phyloP scores from a whole-genome alignment of 1,140 invertebrate species.

The Papilio machaon region DNA sequence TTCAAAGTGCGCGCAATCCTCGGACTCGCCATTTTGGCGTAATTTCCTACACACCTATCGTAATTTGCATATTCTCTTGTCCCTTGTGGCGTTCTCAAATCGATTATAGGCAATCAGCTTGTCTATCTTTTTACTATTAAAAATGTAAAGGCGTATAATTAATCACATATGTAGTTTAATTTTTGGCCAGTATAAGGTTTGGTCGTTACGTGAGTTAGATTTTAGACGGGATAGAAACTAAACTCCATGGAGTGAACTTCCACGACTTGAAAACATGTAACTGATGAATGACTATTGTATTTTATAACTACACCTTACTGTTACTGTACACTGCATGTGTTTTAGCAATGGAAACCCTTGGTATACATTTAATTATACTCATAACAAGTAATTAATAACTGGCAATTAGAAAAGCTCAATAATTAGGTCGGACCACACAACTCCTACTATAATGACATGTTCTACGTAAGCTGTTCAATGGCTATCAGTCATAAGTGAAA shows the following conservation, averaged over 20 bases:
- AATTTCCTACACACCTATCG: background rate
- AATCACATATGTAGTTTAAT: background rate
- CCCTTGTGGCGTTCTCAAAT: background rate
- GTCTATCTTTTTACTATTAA: background rate
- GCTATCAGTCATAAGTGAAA: slow-evolving; percentile 7
- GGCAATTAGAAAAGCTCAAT: background rate
- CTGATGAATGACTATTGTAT: too few species aligned
- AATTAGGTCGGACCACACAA: slow-evolving; percentile 18
- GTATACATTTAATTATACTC: too few species aligned
- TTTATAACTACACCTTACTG: too few species aligned
- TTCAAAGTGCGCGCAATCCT: background rate
- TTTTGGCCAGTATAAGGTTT: background rate
- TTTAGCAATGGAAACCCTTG: too few species aligned
- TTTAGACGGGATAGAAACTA: background rate
- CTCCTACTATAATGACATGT: background rate
- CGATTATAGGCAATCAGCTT: background rate
- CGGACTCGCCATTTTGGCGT: background rate
- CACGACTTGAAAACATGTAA: too few species aligned
- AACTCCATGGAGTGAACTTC: too few species aligned
- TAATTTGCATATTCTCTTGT: background rate
- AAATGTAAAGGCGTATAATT: background rate
- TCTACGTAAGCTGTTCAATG: slow-evolving; percentile 5
- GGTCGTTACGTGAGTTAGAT: background rate
- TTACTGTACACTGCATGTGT: too few species aligned
- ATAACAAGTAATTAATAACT: background rate